Evolutionary conservation across 2,888 invertebrate genomes (phyloP).

Genomic region (Drosophila flavopinicola): DNA sequence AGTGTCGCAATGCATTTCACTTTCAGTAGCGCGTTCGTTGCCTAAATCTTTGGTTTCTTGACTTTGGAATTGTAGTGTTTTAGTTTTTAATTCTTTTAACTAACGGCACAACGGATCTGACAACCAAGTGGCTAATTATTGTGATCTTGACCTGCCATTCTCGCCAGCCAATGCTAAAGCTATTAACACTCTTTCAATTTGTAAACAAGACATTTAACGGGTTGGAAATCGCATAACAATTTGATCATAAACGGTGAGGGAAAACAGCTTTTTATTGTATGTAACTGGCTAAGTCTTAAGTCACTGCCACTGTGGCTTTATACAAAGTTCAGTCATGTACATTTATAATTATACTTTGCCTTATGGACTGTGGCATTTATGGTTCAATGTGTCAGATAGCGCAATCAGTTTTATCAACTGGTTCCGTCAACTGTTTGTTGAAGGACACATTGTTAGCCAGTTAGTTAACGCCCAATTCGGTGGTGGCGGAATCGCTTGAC

Average conservation of each 20-base stretch:
- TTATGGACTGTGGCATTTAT: not conserved
- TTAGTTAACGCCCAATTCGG: constrained; percentile 16
- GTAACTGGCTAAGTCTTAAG: not conserved
- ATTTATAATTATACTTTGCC: constrained; percentile 1
- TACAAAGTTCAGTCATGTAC: constrained; percentile 14
- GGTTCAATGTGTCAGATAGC: constrained; percentile 3
- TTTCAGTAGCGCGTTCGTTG: constrained; percentile 58
- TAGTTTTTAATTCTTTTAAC: constrained; percentile 1
- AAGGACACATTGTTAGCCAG: constrained; percentile 20
- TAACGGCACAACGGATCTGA: constrained; percentile 11
- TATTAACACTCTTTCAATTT: constrained; percentile 38
- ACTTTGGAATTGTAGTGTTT: not conserved
- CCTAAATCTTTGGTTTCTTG: constrained; percentile 53
- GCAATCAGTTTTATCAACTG: constrained; percentile 15
- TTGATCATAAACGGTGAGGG: constrained; percentile 44
- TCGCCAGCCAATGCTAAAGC: constrained; percentile 58
- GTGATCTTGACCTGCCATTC: constrained; percentile 66
- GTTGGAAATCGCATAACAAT: constrained; percentile 13
- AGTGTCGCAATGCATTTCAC: constrained; percentile 1
- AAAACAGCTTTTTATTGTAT: no score
- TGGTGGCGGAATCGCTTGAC: constrained; percentile 40
- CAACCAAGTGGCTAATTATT: constrained; percentile 22
- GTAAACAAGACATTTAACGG: constrained; percentile 1
- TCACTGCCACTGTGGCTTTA: not conserved
- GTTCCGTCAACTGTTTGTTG: constrained; percentile 22